Evolutionary conservation across 2,888 invertebrate species (phyloP), one percentile per base, ranked within the genome.

Genomic region (Leucophenga maculata): DNA sequence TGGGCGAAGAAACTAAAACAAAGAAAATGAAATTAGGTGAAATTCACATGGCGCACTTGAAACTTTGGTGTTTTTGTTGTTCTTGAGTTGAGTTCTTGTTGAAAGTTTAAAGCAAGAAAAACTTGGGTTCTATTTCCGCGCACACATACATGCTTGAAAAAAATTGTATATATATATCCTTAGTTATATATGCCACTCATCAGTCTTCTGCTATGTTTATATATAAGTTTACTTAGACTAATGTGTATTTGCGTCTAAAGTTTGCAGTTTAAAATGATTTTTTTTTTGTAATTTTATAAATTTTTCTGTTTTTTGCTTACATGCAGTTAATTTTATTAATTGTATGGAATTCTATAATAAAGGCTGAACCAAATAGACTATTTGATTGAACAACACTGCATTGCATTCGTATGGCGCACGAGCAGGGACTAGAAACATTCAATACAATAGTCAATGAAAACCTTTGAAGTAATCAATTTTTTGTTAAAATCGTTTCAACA

Each of bases 21-120:
- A 50, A 32, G 22, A 32, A 60, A 59, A 68, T 60, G 68, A 68
- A 68, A 68, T 68, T 68, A 68, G 68, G 60, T 68, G 68, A 68
- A 67, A 67, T 59, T 31, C 48, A 18, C 46, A 13, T 44, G 48
- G 59, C 50, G 65, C 60, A 68, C 60, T 68, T 60, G 52, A 68
- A 68, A 68, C 52, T 62, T 59, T 39, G 14, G 59, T 32, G n/a
- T 59, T 50, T 59, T 59, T 32, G 59, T 44, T 32, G 44, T 20
- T 22, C 26, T 46, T 62, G 20, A 68, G 65, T 64, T 70, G 69
- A 62, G 20, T 44, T 66, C 55, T 69, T 75, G 66, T 68, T 64
- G 44, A 69, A 70, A 65, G 22, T 59, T 59, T 52, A 57, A 69
- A 65, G 39, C 54, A 31, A 60, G 48, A 69, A 65, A 54, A 26